phyloP scores from a whole-genome alignment of 2,888 invertebrate genomes.

The Orthosia gothica region DNA sequence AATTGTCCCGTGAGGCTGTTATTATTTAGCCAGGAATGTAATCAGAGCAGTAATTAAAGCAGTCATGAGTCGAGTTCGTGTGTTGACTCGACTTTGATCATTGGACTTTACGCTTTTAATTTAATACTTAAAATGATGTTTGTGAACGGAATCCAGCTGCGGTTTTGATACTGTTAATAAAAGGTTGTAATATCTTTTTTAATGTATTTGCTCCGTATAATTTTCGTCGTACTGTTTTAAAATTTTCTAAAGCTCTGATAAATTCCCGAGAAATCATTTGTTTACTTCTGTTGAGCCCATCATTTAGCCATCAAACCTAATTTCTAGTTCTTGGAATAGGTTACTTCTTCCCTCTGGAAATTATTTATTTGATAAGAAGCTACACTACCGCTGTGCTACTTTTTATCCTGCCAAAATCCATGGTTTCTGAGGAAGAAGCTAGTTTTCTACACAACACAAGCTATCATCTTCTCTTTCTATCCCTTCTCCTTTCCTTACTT shows the following conservation, averaged over 20 bases:
- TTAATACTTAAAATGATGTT: constrained; percentile 45
- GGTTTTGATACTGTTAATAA: not conserved
- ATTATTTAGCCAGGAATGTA: constrained; percentile 4
- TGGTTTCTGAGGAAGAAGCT: too few species aligned
- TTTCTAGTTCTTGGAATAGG: too few species aligned
- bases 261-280: too few species aligned
- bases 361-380: too few species aligned
- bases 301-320: not conserved
- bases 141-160: not conserved
- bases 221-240: not conserved
- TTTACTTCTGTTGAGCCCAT: not conserved
- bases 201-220: not conserved
- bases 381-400: too few species aligned
- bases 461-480: not conserved
- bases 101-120: constrained; percentile 42
- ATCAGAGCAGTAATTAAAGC: constrained; percentile 44
- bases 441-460: too few species aligned
- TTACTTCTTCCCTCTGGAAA: too few species aligned
- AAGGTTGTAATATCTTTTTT: not conserved
- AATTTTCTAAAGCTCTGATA: too few species aligned
- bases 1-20: not conserved
- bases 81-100: constrained; percentile 25
- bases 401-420: too few species aligned
- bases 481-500: not conserved
- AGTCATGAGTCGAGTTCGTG: constrained; percentile 33